phyloP scores from a whole-genome alignment of 2,888 invertebrate species.

The Noctua comes region DNA sequence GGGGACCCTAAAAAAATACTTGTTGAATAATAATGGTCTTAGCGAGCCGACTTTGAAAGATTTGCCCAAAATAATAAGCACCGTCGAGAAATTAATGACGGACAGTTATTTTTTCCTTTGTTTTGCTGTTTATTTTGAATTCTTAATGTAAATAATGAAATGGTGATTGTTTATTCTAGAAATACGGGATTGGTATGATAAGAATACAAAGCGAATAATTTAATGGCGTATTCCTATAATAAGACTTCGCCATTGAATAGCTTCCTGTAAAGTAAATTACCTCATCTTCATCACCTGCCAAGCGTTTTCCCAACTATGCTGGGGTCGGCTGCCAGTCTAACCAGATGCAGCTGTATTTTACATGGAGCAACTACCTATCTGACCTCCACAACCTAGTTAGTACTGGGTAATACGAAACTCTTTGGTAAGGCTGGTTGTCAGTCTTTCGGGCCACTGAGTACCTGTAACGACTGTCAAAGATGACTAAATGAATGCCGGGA shows the following conservation, averaged over 20 bases:
- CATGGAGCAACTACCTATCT: background rate
- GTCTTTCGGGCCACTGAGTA: too few relatives aligned
- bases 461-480: too few relatives aligned
- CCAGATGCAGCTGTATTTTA: background rate
- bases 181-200: background rate
- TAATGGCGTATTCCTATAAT: background rate
- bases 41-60: slow-evolving; percentile 31
- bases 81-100: slow-evolving; percentile 31
- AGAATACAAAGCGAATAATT: background rate
- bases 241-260: background rate
- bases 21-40: slow-evolving; percentile 29
- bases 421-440: background rate
- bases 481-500: too few relatives aligned
- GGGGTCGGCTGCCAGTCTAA: background rate
- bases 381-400: background rate
- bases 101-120: slow-evolving; percentile 7
- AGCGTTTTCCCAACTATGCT: background rate
- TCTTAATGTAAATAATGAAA: slow-evolving; percentile 18
- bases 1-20: slow-evolving; percentile 19
- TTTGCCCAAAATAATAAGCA: slow-evolving; percentile 23
- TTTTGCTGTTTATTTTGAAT: slow-evolving; percentile 4
- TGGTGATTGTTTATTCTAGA: background rate
- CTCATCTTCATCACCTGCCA: background rate
- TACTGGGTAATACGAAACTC: background rate
- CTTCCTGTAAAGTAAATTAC: background rate